phyloP scores from a whole-genome alignment of 53 echinoderm and acorn worm genomes.

The Stichopus horrens region DNA sequence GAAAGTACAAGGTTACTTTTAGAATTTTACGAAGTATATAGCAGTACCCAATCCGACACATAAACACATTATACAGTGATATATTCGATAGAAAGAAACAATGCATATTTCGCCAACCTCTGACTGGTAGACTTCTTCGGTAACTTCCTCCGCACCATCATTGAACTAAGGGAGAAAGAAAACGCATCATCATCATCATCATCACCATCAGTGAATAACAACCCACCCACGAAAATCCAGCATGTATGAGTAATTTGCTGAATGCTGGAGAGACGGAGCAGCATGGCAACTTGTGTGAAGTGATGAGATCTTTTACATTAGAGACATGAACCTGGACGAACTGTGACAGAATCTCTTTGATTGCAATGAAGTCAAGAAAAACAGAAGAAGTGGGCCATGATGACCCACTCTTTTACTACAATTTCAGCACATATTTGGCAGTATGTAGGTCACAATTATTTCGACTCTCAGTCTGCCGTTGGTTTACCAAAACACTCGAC shows the following conservation, averaged over 20 bases:
- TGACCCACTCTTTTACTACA: too few relatives aligned
- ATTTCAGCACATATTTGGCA: too few relatives aligned
- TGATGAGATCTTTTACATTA: neutral
- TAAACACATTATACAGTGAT: neutral
- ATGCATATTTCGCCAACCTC: constrained; percentile 5
- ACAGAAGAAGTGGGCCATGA: too few relatives aligned
- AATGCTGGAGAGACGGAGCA: neutral
- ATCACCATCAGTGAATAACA: neutral
- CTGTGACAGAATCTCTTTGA: too few relatives aligned
- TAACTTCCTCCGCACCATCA: constrained; percentile 17
- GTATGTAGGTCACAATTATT: too few relatives aligned
- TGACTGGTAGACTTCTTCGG: constrained; percentile 21
- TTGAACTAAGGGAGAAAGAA: constrained; percentile 20
- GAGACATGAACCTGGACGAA: too few relatives aligned
- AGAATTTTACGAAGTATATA: neutral
- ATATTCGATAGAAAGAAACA: neutral
- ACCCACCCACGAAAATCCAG: constrained; percentile 25
- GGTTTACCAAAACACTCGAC: constrained; percentile 5
- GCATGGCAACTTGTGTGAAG: constrained; percentile 19
- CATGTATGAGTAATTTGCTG: neutral
- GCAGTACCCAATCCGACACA: constrained; percentile 13
- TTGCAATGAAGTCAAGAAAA: too few relatives aligned
- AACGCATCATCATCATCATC: neutral
- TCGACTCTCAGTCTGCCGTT: neutral
- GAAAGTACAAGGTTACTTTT: neutral